A percentile compares a stretch with the other conserved stretches of the same genome.
Conservation (phyloP, 2,888 invertebrate species). For the Heteromyza rotundicornis region DNA sequence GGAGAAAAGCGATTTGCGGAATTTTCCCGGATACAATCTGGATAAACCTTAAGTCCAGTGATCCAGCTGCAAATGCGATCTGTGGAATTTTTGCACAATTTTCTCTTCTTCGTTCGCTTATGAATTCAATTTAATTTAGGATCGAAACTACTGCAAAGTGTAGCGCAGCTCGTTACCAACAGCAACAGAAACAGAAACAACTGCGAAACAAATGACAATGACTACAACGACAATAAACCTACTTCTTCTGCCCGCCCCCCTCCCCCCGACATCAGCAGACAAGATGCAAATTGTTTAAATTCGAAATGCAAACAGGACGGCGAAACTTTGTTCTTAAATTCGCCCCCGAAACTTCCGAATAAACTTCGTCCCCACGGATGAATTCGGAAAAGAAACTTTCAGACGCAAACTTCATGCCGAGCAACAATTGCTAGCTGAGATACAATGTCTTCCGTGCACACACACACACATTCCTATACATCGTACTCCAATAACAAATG, state of each 20-base stretch:
- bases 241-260: too few relatives aligned
- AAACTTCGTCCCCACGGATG: not conserved
- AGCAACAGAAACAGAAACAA: too few relatives aligned
- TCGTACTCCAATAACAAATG: not conserved
- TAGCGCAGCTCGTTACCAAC: too few relatives aligned
- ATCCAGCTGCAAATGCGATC: too few relatives aligned
- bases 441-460: not conserved
- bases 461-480: conserved; percentile 1
- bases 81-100: too few relatives aligned
- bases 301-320: conserved; percentile 7
- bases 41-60: too few relatives aligned
- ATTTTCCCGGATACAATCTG: too few relatives aligned
- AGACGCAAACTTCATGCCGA: not conserved
- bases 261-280: not conserved
- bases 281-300: conserved; percentile 14
- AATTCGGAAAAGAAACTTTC: conserved; percentile 5
- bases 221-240: too few relatives aligned
- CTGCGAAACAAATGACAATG: too few relatives aligned
- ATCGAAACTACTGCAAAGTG: too few relatives aligned
- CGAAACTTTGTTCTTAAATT: conserved; percentile 10
- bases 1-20: not conserved
- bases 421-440: not conserved
- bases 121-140: too few relatives aligned
- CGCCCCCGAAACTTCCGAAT: not conserved
- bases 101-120: not conserved